Conservation (phyloP, 2,797 vertebrate genomes). For the Paratrypauchen microcephalus region DNA sequence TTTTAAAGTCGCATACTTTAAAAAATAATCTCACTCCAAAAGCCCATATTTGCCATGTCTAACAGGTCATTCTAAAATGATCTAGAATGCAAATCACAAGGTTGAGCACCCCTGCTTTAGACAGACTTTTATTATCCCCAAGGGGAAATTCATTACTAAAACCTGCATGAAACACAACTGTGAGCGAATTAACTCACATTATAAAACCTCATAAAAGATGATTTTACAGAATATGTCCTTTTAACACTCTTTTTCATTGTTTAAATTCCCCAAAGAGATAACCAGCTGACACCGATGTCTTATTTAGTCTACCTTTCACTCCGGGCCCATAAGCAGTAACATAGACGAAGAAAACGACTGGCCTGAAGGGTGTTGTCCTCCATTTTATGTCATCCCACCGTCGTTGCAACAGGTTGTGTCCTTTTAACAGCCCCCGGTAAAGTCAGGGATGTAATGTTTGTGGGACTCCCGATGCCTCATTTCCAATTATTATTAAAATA, state of each 20-base stretch:
- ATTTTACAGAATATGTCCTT: neutral
- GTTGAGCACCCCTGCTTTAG: too few relatives aligned
- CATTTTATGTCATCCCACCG: neutral
- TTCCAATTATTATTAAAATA: slow-evolving; percentile 30
- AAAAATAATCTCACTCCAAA: too few relatives aligned
- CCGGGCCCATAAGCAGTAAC: neutral
- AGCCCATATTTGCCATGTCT: too few relatives aligned
- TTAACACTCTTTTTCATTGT: neutral
- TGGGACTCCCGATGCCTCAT: slow-evolving; percentile 21
- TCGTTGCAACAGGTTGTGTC: neutral
- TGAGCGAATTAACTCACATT: too few relatives aligned
- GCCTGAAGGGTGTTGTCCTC: neutral
- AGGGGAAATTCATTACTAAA: too few relatives aligned
- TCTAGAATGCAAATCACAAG: too few relatives aligned
- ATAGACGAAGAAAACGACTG: neutral
- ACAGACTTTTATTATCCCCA: too few relatives aligned
- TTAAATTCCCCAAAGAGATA: neutral
- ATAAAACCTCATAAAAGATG: too few relatives aligned
- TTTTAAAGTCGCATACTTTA: too few relatives aligned
- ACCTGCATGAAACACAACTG: too few relatives aligned
- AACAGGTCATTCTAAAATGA: too few relatives aligned
- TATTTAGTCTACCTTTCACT: neutral
- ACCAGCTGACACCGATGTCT: neutral
- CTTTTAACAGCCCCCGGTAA: slow-evolving; percentile 13
- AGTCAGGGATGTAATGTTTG: slow-evolving; percentile 19